These are phyloP conservation scores for Hyposoter dolosus DNA, from an alignment of 2,888 invertebrate genomes.

Conservation along the genomic window DNA sequence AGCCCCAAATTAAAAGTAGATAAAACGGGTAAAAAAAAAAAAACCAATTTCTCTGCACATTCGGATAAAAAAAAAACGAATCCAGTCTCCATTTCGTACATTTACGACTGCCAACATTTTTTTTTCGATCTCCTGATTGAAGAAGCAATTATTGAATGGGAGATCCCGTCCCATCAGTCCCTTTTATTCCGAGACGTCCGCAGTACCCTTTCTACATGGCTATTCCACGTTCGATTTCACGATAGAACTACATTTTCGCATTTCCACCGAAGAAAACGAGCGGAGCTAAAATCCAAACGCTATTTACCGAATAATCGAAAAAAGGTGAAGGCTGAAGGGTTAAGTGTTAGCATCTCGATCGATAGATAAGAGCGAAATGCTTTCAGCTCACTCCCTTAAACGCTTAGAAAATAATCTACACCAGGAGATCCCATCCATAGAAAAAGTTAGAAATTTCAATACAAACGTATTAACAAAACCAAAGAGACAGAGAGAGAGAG, in stretches of 20 bases:
- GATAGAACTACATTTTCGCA: background rate
- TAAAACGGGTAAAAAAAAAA: constrained; percentile 22
- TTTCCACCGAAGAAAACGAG: background rate
- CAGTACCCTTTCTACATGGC: constrained; percentile 4
- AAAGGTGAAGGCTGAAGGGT: background rate
- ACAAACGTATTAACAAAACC: too few relatives aligned
- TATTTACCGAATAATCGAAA: background rate
- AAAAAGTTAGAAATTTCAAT: background rate
- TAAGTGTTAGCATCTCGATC: background rate
- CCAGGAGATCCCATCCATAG: background rate
- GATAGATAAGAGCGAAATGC: background rate
- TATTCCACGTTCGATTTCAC: background rate
- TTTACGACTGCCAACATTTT: background rate
- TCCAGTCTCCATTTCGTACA: background rate
- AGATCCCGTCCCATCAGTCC: constrained; percentile 33
- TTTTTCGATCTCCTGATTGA: constrained; percentile 6
- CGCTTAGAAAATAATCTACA: background rate
- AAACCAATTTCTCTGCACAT: constrained; percentile 9
- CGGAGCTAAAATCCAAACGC: constrained; percentile 1
- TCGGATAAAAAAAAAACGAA: background rate
- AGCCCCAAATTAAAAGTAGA: background rate
- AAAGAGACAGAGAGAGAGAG: background rate
- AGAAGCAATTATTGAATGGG: constrained; percentile 37
- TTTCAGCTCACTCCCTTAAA: background rate
- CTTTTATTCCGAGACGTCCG: constrained; percentile 43